phyloP scores from a whole-genome alignment of 2,888 invertebrate genomes.

The Eilema caniola region DNA sequence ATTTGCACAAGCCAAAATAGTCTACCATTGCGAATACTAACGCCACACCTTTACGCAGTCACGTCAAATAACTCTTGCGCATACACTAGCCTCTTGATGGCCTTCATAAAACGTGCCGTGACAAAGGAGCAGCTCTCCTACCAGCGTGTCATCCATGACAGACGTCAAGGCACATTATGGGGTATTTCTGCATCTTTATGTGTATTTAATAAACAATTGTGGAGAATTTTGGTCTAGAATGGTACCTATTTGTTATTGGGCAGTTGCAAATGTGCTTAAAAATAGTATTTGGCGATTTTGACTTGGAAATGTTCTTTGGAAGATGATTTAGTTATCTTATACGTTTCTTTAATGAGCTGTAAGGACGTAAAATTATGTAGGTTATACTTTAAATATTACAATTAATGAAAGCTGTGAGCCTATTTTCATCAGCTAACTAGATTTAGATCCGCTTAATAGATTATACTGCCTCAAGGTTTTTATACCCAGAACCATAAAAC shows the following conservation, averaged over 20 bases:
- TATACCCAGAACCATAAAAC: neutral
- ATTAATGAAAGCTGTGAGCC: too few relatives aligned
- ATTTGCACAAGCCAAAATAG: neutral
- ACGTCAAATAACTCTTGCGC: constrained; percentile 60
- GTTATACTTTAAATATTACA: too few relatives aligned
- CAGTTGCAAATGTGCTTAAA: neutral
- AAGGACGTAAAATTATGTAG: too few relatives aligned
- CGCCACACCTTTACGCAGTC: constrained; percentile 39
- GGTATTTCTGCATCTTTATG: constrained; percentile 19
- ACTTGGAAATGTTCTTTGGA: too few relatives aligned
- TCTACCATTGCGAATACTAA: constrained; percentile 32
- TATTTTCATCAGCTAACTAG: neutral
- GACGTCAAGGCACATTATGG: constrained; percentile 21
- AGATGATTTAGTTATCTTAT: too few relatives aligned
- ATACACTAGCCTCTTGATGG: constrained; percentile 63
- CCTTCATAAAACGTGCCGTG: constrained; percentile 64
- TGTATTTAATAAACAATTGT: constrained; percentile 11
- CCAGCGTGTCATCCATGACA: constrained; percentile 43
- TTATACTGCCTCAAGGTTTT: too few relatives aligned
- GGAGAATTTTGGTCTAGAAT: neutral
- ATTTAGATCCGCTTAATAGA: neutral
- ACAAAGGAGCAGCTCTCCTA: constrained; percentile 54
- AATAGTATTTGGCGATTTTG: neutral
- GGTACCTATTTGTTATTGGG: neutral
- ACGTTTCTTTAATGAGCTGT: too few relatives aligned